These are phyloP conservation scores for Tenualosa thibaudeaui DNA, from an alignment of 2,797 vertebrate species.

Conservation along the genomic window DNA sequence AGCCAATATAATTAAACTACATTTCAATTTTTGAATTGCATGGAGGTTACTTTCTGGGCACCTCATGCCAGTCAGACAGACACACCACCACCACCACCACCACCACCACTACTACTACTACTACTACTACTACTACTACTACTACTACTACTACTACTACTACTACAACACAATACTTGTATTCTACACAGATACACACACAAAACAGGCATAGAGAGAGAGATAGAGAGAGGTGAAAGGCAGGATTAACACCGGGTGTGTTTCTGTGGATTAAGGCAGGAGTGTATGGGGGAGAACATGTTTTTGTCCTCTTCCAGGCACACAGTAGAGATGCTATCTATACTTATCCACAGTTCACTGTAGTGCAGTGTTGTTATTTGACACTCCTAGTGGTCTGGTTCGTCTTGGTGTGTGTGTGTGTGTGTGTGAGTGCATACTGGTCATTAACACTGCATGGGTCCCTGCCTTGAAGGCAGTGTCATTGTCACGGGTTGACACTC, in stretches of 20 bases:
- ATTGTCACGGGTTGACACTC: not conserved
- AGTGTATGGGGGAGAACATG: slow-evolving; percentile 4
- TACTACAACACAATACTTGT: too few species aligned
- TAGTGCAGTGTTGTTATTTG: not conserved
- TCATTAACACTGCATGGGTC: slow-evolving; percentile 10
- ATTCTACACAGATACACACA: not conserved
- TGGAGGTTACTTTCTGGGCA: too few species aligned
- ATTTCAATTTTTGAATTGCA: too few species aligned
- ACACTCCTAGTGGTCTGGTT: not conserved
- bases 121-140: too few species aligned
- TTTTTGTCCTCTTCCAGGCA: slow-evolving; percentile 24
- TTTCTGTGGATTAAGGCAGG: not conserved
- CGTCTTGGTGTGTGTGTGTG: not conserved
- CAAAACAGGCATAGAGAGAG: not conserved
- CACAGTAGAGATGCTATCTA: not conserved
- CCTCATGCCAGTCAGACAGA: not conserved
- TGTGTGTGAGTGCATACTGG: not conserved
- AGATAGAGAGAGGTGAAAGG: slow-evolving; percentile 2
- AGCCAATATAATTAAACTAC: too few species aligned
- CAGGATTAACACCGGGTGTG: not conserved
- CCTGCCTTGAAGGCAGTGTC: not conserved
- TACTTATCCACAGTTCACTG: not conserved
- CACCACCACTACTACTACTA: too few species aligned
- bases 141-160: too few species aligned
- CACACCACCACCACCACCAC: too few species aligned